Conservation (phyloP, 2,888 invertebrate species). For the Idaea dimidiata region DNA sequence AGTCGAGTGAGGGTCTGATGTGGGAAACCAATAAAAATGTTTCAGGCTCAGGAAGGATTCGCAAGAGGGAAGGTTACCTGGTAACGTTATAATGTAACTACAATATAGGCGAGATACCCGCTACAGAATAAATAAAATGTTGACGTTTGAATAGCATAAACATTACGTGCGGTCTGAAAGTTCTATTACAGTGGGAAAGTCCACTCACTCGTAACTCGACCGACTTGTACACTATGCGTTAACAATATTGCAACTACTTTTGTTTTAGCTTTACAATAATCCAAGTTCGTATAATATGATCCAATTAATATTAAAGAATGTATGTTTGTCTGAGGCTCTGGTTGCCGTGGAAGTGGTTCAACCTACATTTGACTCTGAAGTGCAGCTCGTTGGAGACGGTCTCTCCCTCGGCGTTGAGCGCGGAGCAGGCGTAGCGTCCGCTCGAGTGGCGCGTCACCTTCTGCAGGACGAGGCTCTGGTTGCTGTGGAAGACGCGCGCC, state of each 20-base stretch:
- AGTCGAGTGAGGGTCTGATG: slow-evolving; percentile 29
- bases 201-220: not conserved
- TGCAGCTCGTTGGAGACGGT: slow-evolving; percentile 92
- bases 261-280: not conserved
- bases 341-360: slow-evolving; percentile 11
- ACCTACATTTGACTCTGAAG: slow-evolving; percentile 94
- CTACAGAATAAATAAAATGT: slow-evolving; percentile 8
- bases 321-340: no score
- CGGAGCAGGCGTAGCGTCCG: slow-evolving; percentile 93
- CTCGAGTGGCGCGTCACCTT: slow-evolving; percentile 92
- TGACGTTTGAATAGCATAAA: not conserved
- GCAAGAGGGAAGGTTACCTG: slow-evolving; percentile 26
- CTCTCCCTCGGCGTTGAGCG: slow-evolving; percentile 93
- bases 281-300: not conserved
- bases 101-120: not conserved
- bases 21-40: slow-evolving; percentile 29
- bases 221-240: not conserved
- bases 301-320: not conserved
- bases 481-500: slow-evolving; percentile 93
- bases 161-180: no score
- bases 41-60: slow-evolving; percentile 24
- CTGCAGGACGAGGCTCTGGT: slow-evolving; percentile 95
- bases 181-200: not conserved
- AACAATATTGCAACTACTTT: not conserved
- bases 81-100: slow-evolving; percentile 26